These are phyloP conservation scores for Hyposmocoma kahamanoa DNA, from an alignment of 1,140 invertebrate species.

Conservation along the genomic window DNA sequence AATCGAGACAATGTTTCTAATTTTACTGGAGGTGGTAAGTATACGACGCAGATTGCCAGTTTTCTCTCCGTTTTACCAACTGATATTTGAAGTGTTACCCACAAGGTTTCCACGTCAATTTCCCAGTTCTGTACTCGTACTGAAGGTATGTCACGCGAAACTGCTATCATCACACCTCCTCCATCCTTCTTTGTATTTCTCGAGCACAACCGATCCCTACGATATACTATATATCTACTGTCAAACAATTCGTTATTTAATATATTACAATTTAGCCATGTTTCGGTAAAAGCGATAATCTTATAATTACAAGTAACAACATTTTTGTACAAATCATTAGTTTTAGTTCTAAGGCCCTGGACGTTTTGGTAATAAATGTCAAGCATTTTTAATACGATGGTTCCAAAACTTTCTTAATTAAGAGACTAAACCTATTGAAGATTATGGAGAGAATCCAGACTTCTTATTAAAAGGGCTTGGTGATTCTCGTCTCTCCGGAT, in stretches of 20 bases:
- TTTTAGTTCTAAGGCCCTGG: conserved; percentile 18
- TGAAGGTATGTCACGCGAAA: conserved; percentile 13
- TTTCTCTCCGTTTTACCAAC: background rate
- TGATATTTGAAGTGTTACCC: no score
- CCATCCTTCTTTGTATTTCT: no score
- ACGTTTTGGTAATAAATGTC: conserved; percentile 12
- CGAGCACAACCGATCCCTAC: no score
- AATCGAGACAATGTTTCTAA: conserved; percentile 7
- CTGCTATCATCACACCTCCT: conserved; percentile 19
- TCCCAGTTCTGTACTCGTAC: conserved; percentile 9
- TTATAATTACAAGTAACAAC: conserved; percentile 12
- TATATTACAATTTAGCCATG: no score
- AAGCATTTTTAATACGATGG: background rate
- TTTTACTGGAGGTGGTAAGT: conserved; percentile 21
- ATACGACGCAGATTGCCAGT: conserved; percentile 14
- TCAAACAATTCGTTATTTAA: conserved; percentile 14
- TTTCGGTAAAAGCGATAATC: no score
- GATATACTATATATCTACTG: no score
- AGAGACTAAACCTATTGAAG: no score
- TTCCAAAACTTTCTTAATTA: no score
- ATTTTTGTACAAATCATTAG: conserved; percentile 10
- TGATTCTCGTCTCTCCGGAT: no score
- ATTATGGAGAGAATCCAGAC: no score
- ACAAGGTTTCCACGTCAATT: conserved; percentile 15
- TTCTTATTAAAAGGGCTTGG: no score